Conservation (phyloP, 2,888 invertebrate genomes). For the Mayetiola destructor region DNA sequence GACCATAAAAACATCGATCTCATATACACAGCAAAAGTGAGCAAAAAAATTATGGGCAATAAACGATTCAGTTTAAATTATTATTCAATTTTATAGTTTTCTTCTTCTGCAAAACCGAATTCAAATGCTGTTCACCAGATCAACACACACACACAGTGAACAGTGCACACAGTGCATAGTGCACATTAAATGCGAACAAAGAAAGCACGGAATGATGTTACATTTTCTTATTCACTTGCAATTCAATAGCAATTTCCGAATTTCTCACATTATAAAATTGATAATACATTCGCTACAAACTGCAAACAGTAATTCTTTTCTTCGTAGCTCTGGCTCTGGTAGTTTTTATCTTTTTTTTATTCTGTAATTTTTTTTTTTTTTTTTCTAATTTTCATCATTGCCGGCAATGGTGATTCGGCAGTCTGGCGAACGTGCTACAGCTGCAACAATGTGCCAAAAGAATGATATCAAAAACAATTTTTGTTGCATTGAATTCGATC, state of each 20-base stretch:
- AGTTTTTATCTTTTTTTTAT: no score
- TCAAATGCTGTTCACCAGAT: background rate
- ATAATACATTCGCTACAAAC: no score
- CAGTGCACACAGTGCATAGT: no score
- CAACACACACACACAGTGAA: no score
- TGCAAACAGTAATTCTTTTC: no score
- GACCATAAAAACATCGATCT: background rate
- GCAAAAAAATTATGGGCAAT: background rate
- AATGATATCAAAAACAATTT: no score
- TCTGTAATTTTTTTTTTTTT: no score
- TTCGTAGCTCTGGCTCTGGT: no score
- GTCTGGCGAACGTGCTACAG: no score
- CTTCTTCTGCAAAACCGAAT: background rate
- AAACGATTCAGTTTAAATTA: background rate
- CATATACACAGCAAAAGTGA: no score
- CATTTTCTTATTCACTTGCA: background rate
- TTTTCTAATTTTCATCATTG: no score
- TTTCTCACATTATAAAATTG: background rate
- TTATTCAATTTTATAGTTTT: background rate
- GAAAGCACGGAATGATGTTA: background rate
- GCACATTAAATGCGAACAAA: background rate
- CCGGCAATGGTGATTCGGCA: no score
- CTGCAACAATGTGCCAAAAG: constrained; percentile 1
- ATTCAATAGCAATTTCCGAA: background rate
- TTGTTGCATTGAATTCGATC: background rate